Percentiles rank a stretch among this genome's conserved stretches.
Conservation (phyloP, 1,140 invertebrate species). For the Pachypsylla venusta region DNA sequence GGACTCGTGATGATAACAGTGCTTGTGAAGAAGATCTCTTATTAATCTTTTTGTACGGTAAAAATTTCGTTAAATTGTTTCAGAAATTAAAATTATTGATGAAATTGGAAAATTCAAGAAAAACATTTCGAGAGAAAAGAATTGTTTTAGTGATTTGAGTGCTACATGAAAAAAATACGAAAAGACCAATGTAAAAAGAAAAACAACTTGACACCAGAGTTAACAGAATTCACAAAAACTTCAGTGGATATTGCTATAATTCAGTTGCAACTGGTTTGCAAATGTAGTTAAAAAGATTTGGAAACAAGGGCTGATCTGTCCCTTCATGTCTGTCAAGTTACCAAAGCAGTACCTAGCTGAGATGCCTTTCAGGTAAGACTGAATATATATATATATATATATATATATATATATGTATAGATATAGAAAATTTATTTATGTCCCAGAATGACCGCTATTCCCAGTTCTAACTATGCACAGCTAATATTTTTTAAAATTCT, state of each 20-base stretch:
- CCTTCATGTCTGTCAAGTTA: conserved; percentile 42
- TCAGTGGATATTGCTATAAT: neutral
- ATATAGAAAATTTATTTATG: no score
- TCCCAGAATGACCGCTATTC: no score
- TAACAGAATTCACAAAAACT: conserved; percentile 19
- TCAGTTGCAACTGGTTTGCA: conserved; percentile 12
- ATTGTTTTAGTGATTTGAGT: conserved; percentile 33
- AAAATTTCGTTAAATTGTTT: neutral
- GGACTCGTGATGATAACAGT: neutral
- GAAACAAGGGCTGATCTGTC: conserved; percentile 42
- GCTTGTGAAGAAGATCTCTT: neutral
- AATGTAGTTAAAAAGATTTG: conserved; percentile 32
- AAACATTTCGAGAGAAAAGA: conserved; percentile 24
- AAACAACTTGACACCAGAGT: conserved; percentile 20
- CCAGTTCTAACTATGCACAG: no score
- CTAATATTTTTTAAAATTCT: no score
- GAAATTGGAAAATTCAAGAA: conserved; percentile 2
- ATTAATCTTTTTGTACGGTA: neutral
- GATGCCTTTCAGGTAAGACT: conserved; percentile 43
- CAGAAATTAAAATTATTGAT: conserved; percentile 3
- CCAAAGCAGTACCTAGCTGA: conserved; percentile 54
- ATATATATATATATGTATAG: no score
- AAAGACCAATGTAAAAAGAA: conserved; percentile 18
- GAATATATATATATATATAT: no score
- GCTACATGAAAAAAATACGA: conserved; percentile 28